Percentiles rank a stretch among this genome's conserved stretches.
These are phyloP conservation scores for Falcunculus frontatus DNA, from an alignment of 2,113 vertebrate genomes.

Conservation along the genomic window DNA sequence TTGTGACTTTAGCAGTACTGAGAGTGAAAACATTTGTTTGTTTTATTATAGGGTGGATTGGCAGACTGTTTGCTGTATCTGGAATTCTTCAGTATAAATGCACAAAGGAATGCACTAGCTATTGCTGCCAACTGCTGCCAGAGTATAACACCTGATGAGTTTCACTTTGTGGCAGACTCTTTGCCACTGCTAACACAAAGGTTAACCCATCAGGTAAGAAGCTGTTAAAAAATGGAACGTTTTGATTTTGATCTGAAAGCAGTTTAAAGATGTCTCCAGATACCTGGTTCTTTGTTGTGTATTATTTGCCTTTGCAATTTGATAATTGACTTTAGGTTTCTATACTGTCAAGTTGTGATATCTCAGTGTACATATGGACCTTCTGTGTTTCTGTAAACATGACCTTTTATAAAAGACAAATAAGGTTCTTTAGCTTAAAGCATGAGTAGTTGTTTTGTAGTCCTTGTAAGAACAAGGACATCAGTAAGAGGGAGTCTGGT, in stretches of 20 bases:
- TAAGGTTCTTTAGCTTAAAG: not conserved
- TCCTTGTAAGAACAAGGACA: not conserved
- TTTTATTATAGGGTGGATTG: conserved; percentile 84
- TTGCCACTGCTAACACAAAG: conserved; percentile 96
- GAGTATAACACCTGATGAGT: conserved; percentile 97
- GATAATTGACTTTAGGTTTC: not conserved
- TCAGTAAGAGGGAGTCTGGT: not conserved
- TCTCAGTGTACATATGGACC: fast-evolving
- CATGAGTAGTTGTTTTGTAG: not conserved
- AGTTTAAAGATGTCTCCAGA: not conserved
- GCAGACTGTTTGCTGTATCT: conserved; percentile 96
- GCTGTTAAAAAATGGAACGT: not conserved
- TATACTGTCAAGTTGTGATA: not conserved
- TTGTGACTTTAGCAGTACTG: not conserved
- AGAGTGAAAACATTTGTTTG: not conserved
- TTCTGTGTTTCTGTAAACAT: not conserved
- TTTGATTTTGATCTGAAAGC: not conserved
- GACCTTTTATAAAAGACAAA: not conserved
- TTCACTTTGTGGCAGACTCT: conserved; percentile 98
- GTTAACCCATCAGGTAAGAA: conserved; percentile 93
- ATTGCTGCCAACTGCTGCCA: conserved; percentile 99
- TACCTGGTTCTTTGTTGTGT: not conserved
- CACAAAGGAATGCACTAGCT: conserved; percentile 96
- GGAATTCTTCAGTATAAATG: conserved; percentile 99
- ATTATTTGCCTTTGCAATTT: not conserved